Conservation (phyloP, 2,888 invertebrate genomes). For the Isoperla grammatica region DNA sequence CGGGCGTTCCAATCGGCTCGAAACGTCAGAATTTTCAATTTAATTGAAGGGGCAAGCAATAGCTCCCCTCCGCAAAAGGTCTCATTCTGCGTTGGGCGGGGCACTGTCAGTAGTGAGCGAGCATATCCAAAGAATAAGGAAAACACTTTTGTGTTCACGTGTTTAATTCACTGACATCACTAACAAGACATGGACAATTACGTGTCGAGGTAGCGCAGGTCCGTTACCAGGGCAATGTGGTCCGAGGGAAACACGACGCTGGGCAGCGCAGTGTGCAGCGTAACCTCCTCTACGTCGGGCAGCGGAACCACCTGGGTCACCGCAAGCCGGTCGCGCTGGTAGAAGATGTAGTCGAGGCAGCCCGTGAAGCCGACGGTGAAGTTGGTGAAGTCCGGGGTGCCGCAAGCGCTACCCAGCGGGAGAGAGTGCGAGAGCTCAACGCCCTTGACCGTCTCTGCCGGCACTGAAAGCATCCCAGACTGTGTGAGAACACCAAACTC, state of each 20-base stretch:
- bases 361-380: slow-evolving; percentile 75
- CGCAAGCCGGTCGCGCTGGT: slow-evolving; percentile 57
- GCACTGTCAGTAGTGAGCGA: no score
- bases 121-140: no score
- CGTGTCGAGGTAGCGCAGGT: slow-evolving; percentile 47
- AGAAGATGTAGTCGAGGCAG: slow-evolving; percentile 90
- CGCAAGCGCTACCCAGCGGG: slow-evolving; percentile 70
- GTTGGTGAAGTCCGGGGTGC: slow-evolving; percentile 78
- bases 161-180: no score
- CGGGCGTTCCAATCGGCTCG: no score
- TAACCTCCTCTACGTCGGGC: slow-evolving; percentile 72
- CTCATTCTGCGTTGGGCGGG: no score
- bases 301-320: slow-evolving; percentile 72
- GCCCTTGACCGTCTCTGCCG: slow-evolving; percentile 56
- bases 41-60: no score
- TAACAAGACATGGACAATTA: no score
- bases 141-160: no score
- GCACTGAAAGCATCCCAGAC: slow-evolving; percentile 53
- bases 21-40: no score
- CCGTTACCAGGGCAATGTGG: slow-evolving; percentile 83
- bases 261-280: slow-evolving; percentile 71
- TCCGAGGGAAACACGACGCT: slow-evolving; percentile 90
- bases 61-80: no score
- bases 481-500: background rate
- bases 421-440: slow-evolving; percentile 60